phyloP scores from a whole-genome alignment of 2,888 invertebrate species.

The Acrobasis repandana region DNA sequence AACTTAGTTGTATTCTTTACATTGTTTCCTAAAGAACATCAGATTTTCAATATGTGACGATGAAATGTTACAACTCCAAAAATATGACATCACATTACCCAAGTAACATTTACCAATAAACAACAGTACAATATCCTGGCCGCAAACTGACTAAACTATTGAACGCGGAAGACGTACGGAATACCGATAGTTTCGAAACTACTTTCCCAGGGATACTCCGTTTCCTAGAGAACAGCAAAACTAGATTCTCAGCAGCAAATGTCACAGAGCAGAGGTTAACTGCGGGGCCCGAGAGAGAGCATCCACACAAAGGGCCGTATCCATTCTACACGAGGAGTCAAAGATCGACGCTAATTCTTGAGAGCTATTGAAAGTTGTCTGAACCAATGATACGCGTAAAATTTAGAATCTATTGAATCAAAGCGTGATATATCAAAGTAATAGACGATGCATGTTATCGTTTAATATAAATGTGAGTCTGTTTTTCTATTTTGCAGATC shows the following conservation, averaged over 20 bases:
- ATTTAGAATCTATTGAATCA: not conserved
- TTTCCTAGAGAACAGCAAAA: slow-evolving; percentile 36
- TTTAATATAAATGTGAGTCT: not conserved
- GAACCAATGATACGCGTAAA: not conserved
- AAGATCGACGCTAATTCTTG: slow-evolving; percentile 4
- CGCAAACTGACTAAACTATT: not conserved
- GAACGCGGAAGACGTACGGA: slow-evolving; percentile 7
- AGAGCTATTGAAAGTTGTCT: not conserved
- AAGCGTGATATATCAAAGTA: too few species aligned
- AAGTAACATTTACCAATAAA: not conserved
- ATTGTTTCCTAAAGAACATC: too few species aligned
- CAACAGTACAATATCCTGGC: not conserved
- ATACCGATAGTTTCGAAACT: slow-evolving; percentile 12
- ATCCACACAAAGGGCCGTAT: slow-evolving; percentile 10
- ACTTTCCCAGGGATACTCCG: slow-evolving; percentile 42
- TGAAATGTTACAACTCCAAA: too few species aligned
- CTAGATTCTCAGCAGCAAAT: slow-evolving; percentile 46
- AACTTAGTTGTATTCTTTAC: too few species aligned
- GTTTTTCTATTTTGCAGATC: not conserved
- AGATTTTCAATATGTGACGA: too few species aligned
- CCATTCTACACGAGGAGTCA: slow-evolving; percentile 4
- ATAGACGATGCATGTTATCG: too few species aligned
- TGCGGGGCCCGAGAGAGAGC: slow-evolving; percentile 30
- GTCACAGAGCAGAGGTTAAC: slow-evolving; percentile 54
- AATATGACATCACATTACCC: too few species aligned